Evolutionary conservation across 1,140 invertebrate species (phyloP), one percentile per base, ranked within the genome.

Genomic region (Aporrectodea caliginosa): DNA sequence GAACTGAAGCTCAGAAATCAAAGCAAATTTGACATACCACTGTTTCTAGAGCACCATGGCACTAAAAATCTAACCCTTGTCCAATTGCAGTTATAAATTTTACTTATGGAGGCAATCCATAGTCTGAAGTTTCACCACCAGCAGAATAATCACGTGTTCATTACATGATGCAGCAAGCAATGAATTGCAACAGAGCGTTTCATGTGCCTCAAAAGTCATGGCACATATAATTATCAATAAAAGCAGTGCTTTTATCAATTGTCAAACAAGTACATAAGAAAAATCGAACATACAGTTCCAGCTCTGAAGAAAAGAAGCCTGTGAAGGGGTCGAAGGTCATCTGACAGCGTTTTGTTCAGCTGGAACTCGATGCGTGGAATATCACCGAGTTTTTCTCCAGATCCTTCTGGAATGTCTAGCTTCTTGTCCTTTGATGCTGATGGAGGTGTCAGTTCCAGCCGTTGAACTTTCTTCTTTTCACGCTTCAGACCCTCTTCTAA

Each of bases 401-500:
- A 81, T 22, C 88, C 88, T 84, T 88, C 85, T 72, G 82, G 83
- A 76, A 88, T 84, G 75, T 87, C 85, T 0, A 84, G 58, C 69
- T 85, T 83, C 80, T 87, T 87, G 34, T 85, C 84, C 74, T 85
- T 80, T 75, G 34, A 70, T 22, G 81, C 82, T 43, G 71, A 77
- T 80, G 78, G 80, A 79, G 33, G 83, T 81, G 84, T 84, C 69
- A 87, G 81, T 69, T 85, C 84, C 30, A 89, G 83, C 31, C 88
- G 83, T 68, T 88, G 86, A 2, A 87, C 86, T 77, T 87, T 87
- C 81, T 88, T 88, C 33, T 86, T 83, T 75, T 89, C 87, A 69
- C 88, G 80, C 32, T 85, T 82, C 83, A 87, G 69, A 83, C 85
- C 80, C 79, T 85, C 83, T 84, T 87, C 80, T 31, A 89, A 75